Evolutionary conservation across 2,797 vertebrate genomes (phyloP).

Genomic region (Manis javanica): DNA sequence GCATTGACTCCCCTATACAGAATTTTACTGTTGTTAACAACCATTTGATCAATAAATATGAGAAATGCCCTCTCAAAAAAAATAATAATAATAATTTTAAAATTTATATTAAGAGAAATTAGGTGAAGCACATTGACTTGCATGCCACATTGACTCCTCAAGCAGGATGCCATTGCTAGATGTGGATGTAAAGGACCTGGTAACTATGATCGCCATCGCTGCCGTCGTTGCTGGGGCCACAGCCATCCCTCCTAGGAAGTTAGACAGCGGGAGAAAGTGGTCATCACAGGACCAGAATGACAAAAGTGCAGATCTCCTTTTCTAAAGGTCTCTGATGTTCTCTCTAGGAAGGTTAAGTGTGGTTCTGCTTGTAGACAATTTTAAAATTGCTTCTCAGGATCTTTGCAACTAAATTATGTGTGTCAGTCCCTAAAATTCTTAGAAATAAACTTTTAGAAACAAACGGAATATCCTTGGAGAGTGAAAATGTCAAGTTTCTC

Average conservation of each 20-base stretch:
- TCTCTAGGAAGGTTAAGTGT: not conserved
- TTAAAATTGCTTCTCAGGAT: conserved; percentile 29
- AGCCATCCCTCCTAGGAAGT: not conserved
- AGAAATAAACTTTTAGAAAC: conserved; percentile 11
- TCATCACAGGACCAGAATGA: not conserved
- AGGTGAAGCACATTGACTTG: not conserved
- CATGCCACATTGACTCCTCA: not conserved
- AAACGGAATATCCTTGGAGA: not conserved
- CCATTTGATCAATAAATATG: no score
- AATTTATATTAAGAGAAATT: conserved; percentile 12
- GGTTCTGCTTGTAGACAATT: not conserved
- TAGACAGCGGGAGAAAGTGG: not conserved
- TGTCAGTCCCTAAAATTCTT: conserved; percentile 5
- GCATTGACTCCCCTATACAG: no score
- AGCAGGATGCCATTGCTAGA: not conserved
- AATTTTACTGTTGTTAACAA: no score
- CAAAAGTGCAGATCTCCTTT: not conserved
- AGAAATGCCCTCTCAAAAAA: not conserved
- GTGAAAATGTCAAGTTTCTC: conserved; percentile 37
- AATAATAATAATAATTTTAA: conserved; percentile 6
- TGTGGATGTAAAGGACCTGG: not conserved
- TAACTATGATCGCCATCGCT: not conserved
- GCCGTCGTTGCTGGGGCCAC: not conserved
- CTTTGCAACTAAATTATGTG: not conserved
- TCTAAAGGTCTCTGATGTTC: not conserved